phyloP scores from a whole-genome alignment of 1,140 invertebrate species.

The Drosophila melanica region DNA sequence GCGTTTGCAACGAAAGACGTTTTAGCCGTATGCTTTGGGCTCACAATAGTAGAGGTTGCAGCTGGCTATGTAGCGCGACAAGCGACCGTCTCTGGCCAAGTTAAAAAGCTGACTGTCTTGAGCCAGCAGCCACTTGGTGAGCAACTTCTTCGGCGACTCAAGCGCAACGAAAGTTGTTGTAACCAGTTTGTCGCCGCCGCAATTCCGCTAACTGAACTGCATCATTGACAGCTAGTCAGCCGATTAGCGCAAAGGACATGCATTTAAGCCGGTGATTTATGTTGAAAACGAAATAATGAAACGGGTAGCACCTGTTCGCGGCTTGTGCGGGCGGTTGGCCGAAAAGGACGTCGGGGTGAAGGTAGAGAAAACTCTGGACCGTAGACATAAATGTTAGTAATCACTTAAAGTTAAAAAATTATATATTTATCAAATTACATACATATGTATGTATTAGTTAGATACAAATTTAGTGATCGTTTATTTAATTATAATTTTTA shows the following conservation, averaged over 20 bases:
- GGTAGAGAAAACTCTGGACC: not conserved
- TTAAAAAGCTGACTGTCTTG: conserved; percentile 66
- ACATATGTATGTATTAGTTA: no score
- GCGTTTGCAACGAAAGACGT: no score
- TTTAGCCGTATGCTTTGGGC: no score
- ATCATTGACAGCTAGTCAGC: conserved; percentile 8
- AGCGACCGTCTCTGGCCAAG: conserved; percentile 62
- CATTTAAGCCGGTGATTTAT: conserved; percentile 41
- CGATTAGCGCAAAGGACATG: conserved; percentile 48
- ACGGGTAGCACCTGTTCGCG: conserved; percentile 35
- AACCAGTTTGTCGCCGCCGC: conserved; percentile 54
- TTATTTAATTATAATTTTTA: no score
- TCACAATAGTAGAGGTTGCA: not conserved
- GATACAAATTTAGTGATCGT: no score
- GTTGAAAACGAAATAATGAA: conserved; percentile 35
- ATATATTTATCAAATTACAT: no score
- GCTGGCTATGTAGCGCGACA: conserved; percentile 14
- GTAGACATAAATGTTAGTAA: not conserved
- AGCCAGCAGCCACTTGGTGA: conserved; percentile 8
- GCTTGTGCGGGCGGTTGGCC: conserved; percentile 7
- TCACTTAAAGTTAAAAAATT: no score
- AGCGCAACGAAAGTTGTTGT: conserved; percentile 67
- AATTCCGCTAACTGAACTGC: conserved; percentile 1
- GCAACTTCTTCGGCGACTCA: conserved; percentile 43
- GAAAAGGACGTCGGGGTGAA: conserved; percentile 13